Evolutionary conservation across 2,888 invertebrate species (phyloP).

Genomic region (Antheraea assamensis): DNA sequence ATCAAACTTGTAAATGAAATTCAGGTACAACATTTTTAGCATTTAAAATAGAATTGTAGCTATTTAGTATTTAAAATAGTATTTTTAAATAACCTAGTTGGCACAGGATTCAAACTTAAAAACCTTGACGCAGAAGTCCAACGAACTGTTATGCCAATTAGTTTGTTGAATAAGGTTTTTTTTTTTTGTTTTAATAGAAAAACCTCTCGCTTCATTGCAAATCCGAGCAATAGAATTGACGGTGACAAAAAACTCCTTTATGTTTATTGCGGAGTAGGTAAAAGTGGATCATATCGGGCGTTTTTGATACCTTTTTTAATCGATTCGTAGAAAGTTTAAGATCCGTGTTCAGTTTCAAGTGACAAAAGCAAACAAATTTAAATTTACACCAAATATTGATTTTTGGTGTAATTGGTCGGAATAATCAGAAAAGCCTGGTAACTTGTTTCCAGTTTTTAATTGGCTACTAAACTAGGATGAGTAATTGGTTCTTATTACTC

Average conservation of each 20-base stretch:
- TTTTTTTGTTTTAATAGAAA: constrained; percentile 26
- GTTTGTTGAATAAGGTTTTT: neutral
- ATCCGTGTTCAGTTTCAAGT: neutral
- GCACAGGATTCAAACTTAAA: neutral
- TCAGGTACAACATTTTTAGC: neutral
- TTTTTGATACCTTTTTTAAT: constrained; percentile 6
- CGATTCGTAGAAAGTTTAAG: neutral
- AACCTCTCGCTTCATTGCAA: constrained; percentile 28
- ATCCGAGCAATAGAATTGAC: constrained; percentile 39
- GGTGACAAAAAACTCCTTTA: constrained; percentile 44
- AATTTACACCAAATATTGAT: neutral
- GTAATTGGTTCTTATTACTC: neutral
- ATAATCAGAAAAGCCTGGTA: no score
- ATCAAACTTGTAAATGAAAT: neutral
- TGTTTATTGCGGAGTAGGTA: constrained; percentile 40
- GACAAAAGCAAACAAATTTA: neutral
- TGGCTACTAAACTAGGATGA: neutral
- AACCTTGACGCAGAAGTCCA: constrained; percentile 8
- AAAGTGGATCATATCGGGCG: constrained; percentile 52
- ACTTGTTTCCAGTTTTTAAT: neutral
- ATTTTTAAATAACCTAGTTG: neutral
- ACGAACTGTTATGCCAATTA: constrained; percentile 13
- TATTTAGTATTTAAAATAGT: neutral
- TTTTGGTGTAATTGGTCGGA: neutral
- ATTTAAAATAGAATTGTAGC: neutral